Percentiles rank a stretch among this genome's conserved stretches.
Conservation (phyloP, 2,888 invertebrate species). For the Parnassius apollo region DNA sequence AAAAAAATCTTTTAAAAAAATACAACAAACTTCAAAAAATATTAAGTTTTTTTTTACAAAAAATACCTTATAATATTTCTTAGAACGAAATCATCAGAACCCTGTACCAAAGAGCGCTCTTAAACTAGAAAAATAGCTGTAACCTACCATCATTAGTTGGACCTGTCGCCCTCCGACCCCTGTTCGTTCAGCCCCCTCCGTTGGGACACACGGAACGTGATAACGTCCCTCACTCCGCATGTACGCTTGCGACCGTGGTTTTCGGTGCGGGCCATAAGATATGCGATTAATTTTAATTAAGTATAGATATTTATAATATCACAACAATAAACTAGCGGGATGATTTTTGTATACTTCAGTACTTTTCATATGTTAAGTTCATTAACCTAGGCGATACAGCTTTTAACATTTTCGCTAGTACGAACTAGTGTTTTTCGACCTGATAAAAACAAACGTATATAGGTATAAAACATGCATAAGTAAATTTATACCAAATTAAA, state of each 20-base stretch:
- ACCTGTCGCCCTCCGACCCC: slow-evolving; percentile 49
- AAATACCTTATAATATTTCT: slow-evolving; percentile 7
- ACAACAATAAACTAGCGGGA: too few species aligned
- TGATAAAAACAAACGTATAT: too few species aligned
- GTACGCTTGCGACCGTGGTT: slow-evolving; percentile 33
- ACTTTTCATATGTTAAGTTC: too few species aligned
- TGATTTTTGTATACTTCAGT: too few species aligned
- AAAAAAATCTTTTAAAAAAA: too few species aligned
- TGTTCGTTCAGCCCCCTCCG: slow-evolving; percentile 36
- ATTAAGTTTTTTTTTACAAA: not conserved
- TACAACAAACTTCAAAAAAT: too few species aligned
- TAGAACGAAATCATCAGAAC: slow-evolving; percentile 7
- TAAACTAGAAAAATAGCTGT: slow-evolving; percentile 43
- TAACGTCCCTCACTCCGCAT: slow-evolving; percentile 45
- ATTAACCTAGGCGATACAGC: too few species aligned
- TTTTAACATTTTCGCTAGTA: too few species aligned
- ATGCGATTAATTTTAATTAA: slow-evolving; percentile 1
- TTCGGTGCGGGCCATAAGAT: slow-evolving; percentile 34
- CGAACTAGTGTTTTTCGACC: too few species aligned
- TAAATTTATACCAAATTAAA: too few species aligned
- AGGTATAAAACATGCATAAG: too few species aligned
- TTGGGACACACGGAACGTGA: slow-evolving; percentile 50
- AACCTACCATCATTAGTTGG: slow-evolving; percentile 49
- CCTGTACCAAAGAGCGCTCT: slow-evolving; percentile 16
- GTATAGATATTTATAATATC: too few species aligned